Evolutionary conservation across 2,797 vertebrate genomes (phyloP), one percentile per base, ranked within the genome.

Genomic region (Gadopsis marmoratus): DNA sequence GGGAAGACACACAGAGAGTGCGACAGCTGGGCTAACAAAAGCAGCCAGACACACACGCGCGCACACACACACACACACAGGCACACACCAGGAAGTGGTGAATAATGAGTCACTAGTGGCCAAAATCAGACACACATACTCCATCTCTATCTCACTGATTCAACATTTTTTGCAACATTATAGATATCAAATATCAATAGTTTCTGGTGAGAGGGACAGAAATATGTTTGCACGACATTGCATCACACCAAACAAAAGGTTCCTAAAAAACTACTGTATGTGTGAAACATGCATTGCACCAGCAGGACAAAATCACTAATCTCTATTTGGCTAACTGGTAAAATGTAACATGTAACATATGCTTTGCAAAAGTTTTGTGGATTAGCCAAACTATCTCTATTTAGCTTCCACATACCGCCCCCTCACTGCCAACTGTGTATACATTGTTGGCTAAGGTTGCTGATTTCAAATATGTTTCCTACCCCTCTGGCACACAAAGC

Each of bases 21-120:
- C 14, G 72, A 89, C 90, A 92, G 88, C 90, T 91, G 89, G 86
- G 79, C 68, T 54, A 82, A 86, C 88, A 83, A 86, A 87, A 73
- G 81, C 66, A 86, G 70, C 53, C 77, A 87, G 37, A 67, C 62
- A 71, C 62, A 81, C 67, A 63, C 59, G 54, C 35, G 45, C 54
- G 45, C 54, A 63, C 6, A 72, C 50, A 63, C 39, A 59, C 58
- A 39, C 43, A 54, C 6, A 71, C 56, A 58, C 2, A 55, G 21
- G 54, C 73, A 65, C 47, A 71, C 47, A 39, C 41, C 70, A 83
- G 74, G 79, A 91, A 76, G 85, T 70, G 68, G 58, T 75, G 66
- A 82, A 74, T 79, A 85, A 86, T 89, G 85, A 91, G 74, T 86
- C 85, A 90, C 60, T 26, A 7, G 65, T 84, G 80, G 29, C 74